These are phyloP conservation scores for Drosophila bifasciata DNA, from an alignment of 1,140 invertebrate genomes.

Conservation along the genomic window DNA sequence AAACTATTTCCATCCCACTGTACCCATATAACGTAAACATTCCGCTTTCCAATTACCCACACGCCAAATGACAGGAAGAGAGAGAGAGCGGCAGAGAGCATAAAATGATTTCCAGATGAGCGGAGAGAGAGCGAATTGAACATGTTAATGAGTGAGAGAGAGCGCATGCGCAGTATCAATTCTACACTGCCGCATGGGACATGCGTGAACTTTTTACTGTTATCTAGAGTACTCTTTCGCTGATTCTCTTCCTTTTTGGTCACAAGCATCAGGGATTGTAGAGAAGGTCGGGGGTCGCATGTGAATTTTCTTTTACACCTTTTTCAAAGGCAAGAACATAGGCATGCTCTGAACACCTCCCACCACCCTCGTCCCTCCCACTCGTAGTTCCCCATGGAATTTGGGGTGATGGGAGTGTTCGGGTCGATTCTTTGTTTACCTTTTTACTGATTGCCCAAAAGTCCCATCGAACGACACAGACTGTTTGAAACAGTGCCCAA, in stretches of 20 bases:
- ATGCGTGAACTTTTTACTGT: slow-evolving; percentile 52
- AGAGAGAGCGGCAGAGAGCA: slow-evolving; percentile 4
- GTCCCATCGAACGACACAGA: slow-evolving; percentile 20
- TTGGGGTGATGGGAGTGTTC: slow-evolving; percentile 11
- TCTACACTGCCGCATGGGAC: slow-evolving; percentile 57
- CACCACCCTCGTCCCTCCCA: background rate
- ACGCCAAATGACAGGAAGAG: slow-evolving; percentile 29
- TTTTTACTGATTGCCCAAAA: slow-evolving; percentile 60
- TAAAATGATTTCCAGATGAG: slow-evolving; percentile 41
- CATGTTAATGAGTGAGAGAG: slow-evolving; percentile 12
- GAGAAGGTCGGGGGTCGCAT: slow-evolving; percentile 44
- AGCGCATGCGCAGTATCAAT: slow-evolving; percentile 24
- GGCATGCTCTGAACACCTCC: slow-evolving; percentile 24
- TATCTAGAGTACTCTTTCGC: slow-evolving; percentile 26
- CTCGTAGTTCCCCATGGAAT: slow-evolving; percentile 1
- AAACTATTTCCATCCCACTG: slow-evolving; percentile 21
- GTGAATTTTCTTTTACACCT: slow-evolving; percentile 48
- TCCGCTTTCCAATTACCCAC: slow-evolving; percentile 51
- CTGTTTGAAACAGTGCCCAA: slow-evolving; percentile 26
- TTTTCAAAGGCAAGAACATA: slow-evolving; percentile 54
- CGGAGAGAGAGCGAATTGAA: slow-evolving; percentile 4
- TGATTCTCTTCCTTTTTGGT: slow-evolving; percentile 23
- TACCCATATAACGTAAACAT: slow-evolving; percentile 73
- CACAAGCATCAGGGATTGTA: background rate
- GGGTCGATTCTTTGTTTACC: slow-evolving; percentile 74